These are phyloP conservation scores for Bombus sylvicola DNA, from an alignment of 1,140 invertebrate genomes.

Conservation along the genomic window DNA sequence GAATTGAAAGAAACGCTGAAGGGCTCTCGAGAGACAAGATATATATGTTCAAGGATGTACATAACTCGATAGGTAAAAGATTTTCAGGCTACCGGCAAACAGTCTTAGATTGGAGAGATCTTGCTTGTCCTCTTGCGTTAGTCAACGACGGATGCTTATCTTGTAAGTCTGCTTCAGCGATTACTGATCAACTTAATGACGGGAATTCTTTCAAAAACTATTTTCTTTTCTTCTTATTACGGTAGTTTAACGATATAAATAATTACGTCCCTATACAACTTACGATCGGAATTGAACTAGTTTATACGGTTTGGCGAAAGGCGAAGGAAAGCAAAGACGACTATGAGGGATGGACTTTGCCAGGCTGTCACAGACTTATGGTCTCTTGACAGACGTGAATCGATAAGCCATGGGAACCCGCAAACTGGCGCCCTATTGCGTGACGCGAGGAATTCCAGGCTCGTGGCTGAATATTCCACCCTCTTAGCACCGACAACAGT, in stretches of 20 bases:
- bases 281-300: too few species aligned
- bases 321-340: too few species aligned
- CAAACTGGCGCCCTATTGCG: neutral
- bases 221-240: neutral
- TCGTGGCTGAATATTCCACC: neutral
- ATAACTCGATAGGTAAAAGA: neutral
- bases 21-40: neutral
- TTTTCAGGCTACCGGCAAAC: neutral
- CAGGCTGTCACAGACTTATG: too few species aligned
- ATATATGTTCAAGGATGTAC: neutral
- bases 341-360: too few species aligned
- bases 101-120: neutral
- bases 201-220: too few species aligned
- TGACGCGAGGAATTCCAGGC: neutral
- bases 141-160: neutral
- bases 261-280: rapidly evolving
- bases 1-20: neutral
- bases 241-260: neutral
- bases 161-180: too few species aligned
- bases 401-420: neutral
- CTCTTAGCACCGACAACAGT: neutral
- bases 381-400: neutral
- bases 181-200: too few species aligned
- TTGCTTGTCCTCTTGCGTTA: neutral
- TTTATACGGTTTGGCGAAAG: too few species aligned